Base-by-base conservation (phyloP, 2,888 invertebrate genomes). In the Rhagonycha lutea region DNA sequence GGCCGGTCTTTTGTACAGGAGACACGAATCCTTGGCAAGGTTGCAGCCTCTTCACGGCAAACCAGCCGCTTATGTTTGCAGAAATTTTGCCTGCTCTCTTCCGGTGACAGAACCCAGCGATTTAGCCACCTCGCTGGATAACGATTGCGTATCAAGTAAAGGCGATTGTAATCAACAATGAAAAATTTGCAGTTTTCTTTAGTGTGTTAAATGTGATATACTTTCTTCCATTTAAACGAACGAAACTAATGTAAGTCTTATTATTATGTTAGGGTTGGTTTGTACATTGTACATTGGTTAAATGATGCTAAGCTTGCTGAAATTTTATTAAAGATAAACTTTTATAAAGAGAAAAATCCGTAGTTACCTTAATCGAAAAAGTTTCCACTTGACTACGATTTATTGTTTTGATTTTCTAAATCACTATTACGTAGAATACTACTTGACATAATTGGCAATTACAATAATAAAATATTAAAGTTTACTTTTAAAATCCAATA, bases 51-150 rank as follows among this genome's bases (percentile, higher is more conserved):
- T 90, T 0, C 90, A 91, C 26, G 92, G 92, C 24, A 90, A 90
- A 72, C 91, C 94, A 0, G 92, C 93, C 0, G 95, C 93, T 23
- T 95, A 93, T 86, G 94, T 95, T n/a, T 96, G 96, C 85, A 90
- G 93, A 7, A 92, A 94, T 81, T 93, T 91, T 85, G 89, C 93
- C 1, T 96, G 95, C 86, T 92, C 93, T 5, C 87, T 95, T 72
- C 95, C 95, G 2, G 93, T 95, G 68, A 92, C 92, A 0, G 91
- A 92, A 71, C 91, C 92, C 0, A 89, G 90, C 14, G 91, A 92
- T 73, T 89, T 95, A 10, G 91, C 90, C 75, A 87, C 87, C 18
- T 86, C 92, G 18, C 88, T 94, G 10, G 78, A 78, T 18, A 47
- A 29, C 9, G 65, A 47, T 4, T n/a, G 47, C n/a, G n/a, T n/a